These are phyloP conservation scores for Lycocorax pyrrhopterus DNA, from an alignment of 2,113 vertebrate genomes.

Conservation along the genomic window DNA sequence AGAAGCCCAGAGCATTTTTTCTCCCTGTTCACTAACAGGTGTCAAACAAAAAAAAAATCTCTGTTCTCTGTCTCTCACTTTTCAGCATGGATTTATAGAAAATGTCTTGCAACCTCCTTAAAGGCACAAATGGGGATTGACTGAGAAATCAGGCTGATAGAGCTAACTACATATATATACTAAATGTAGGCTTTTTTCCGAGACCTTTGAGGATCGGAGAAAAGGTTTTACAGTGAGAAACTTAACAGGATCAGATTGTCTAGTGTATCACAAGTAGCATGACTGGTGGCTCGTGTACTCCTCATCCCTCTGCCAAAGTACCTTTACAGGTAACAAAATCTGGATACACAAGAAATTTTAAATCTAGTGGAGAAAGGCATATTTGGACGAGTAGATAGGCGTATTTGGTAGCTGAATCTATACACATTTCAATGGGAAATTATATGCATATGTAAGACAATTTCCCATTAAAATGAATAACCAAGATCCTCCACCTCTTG, in stretches of 20 bases:
- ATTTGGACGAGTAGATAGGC: neutral
- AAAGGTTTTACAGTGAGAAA: neutral
- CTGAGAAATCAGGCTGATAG: neutral
- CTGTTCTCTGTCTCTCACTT: neutral
- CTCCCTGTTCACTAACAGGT: neutral
- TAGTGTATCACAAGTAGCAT: neutral
- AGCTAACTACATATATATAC: neutral
- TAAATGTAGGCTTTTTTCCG: neutral
- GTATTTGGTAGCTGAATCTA: neutral
- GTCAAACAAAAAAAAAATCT: neutral
- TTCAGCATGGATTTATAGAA: neutral
- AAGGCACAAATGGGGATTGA: neutral
- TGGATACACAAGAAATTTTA: neutral
- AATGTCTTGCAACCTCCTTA: neutral
- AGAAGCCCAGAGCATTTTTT: neutral
- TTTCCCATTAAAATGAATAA: neutral
- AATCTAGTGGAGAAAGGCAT: neutral
- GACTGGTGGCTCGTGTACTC: neutral
- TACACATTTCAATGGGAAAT: neutral
- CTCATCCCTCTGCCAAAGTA: neutral
- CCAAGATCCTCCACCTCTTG: neutral
- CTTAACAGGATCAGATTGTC: neutral
- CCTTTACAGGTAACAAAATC: neutral
- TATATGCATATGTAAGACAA: neutral
- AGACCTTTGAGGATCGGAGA: neutral